Base-by-base conservation (phyloP, 2,113 vertebrate species). In the Hyaena hyaena region DNA sequence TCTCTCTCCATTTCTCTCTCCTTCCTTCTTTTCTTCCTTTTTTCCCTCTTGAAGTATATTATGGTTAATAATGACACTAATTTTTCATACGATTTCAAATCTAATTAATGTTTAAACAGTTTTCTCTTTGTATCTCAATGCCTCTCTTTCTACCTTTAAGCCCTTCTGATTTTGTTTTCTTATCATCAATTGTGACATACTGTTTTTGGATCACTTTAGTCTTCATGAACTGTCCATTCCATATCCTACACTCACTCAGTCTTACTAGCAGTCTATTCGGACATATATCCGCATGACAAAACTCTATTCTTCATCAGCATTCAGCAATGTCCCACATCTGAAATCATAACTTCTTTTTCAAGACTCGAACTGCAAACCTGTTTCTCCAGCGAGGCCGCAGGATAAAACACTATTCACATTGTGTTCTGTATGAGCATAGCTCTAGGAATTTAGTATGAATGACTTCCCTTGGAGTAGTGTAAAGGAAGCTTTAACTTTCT, bases 141-240 rank as follows among this genome's bases (percentile, higher is more conserved):
- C 92, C 26, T 86, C 33, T 88, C 33, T 87, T 93, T 87, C 68
- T 81, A 84, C 91, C 63, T n/a, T 81, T 65, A 71, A 81, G 12
- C 4, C 17, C 17, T 61, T 45, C 16, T 80, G 63, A 23, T 53
- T 89, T 92, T 79, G 88, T 33, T 83, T 85, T 83, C 68, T 39
- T 53, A 24, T 45, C 26, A 74, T 71, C 35, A 91, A 4, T 77
- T 77, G 3, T 76, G 43, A 68, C 21, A 76, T 53, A 17, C 10
- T 33, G 2, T 69, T 74, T 71, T 88, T 58, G 14, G 43, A 21
- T 95, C 48, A 88, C 2, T 76, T 80, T 28, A 55, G 10, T 16
- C 14, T 61, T 88, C 31, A 55, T 92, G 53, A 55, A 55, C 45
- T 84, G 14, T 69, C 48, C 21, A 31, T 73, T 88, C 58, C 66